These are phyloP conservation scores for Loriculus beryllinus DNA, from an alignment of 2,797 vertebrate genomes.

Conservation along the genomic window DNA sequence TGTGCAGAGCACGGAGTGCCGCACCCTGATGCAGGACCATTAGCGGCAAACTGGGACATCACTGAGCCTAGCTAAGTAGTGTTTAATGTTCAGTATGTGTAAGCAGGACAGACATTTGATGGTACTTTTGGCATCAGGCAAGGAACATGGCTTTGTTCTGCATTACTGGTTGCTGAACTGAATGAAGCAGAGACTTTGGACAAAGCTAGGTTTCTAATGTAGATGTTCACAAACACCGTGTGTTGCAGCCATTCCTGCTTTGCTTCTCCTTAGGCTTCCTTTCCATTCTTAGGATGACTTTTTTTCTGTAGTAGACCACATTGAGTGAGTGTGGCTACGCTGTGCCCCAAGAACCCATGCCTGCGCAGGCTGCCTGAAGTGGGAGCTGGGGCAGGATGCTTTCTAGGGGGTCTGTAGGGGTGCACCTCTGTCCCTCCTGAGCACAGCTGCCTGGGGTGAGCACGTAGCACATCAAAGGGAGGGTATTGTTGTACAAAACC, in stretches of 20 bases:
- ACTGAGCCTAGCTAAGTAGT: neutral
- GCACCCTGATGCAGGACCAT: neutral
- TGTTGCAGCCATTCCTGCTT: neutral
- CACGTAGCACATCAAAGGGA: accelerated
- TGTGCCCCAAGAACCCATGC: accelerated
- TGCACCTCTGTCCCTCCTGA: neutral
- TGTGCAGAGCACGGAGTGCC: neutral
- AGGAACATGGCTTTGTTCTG: neutral
- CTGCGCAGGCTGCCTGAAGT: neutral
- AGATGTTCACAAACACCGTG: neutral
- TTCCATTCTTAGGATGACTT: neutral
- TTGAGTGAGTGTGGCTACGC: neutral
- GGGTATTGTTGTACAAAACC: neutral
- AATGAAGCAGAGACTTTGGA: accelerated
- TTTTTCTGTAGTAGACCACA: neutral
- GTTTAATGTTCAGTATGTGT: neutral
- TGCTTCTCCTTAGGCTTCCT: neutral
- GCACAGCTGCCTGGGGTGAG: accelerated
- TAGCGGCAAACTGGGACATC: neutral
- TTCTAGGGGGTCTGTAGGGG: neutral
- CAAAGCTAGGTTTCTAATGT: neutral
- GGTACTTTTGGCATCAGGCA: neutral
- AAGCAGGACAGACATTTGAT: neutral
- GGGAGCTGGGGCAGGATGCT: neutral
- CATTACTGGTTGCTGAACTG: neutral